Conservation (phyloP, 2,888 invertebrate genomes). For the Norana najaformis region DNA sequence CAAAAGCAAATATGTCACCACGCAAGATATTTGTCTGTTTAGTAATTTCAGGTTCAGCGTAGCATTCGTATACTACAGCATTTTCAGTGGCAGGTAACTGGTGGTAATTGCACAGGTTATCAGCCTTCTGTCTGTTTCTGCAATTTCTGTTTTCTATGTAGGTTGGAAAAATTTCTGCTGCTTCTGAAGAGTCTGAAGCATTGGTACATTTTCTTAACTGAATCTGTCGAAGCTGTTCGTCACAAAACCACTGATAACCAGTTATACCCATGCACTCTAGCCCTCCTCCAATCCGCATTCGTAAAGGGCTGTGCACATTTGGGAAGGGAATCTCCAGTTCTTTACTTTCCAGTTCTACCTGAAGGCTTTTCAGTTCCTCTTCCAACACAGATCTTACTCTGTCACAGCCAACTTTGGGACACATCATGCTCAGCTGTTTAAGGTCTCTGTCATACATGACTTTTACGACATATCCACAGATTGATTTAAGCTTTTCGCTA, state of each 20-base stretch:
- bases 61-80: not conserved
- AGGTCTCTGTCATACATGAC: not conserved
- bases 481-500: not conserved
- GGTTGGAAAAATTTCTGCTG: not conserved
- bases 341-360: not conserved
- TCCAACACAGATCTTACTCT: constrained; percentile 7
- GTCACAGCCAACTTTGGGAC: not conserved
- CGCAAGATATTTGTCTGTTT: not conserved
- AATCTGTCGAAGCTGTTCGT: not conserved
- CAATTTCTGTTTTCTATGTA: not conserved
- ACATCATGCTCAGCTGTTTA: not conserved
- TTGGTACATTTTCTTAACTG: not conserved
- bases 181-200: not conserved
- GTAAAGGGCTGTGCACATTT: constrained; percentile 6
- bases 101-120: not conserved
- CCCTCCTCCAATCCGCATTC: constrained; percentile 16
- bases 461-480: not conserved
- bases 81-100: not conserved
- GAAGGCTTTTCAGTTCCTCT: not conserved
- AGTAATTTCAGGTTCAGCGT: not conserved
- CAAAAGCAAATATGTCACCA: not conserved
- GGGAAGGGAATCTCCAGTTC: not conserved
- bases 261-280: not conserved
- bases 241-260: not conserved
- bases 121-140: not conserved